These are phyloP conservation scores for Drosophila basisetae DNA, from an alignment of 2,888 invertebrate species.

Conservation along the genomic window DNA sequence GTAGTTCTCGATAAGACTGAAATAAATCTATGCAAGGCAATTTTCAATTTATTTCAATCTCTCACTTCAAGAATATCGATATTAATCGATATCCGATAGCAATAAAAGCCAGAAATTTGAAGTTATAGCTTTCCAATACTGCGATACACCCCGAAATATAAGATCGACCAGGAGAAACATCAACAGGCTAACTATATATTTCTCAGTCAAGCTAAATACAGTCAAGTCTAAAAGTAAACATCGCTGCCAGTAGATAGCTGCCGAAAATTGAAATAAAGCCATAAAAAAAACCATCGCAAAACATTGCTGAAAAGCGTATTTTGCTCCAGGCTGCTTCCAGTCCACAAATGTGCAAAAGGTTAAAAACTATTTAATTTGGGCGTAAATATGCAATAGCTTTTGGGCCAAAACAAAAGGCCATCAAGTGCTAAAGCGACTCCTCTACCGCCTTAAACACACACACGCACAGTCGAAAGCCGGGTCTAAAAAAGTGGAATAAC, in stretches of 20 bases:
- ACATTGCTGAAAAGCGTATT: background rate
- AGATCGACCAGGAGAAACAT: background rate
- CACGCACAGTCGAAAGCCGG: background rate
- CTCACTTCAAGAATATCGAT: background rate
- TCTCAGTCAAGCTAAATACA: fast-evolving
- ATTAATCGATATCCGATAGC: background rate
- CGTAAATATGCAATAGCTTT: constrained; percentile 61
- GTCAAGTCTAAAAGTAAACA: background rate
- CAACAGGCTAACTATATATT: background rate
- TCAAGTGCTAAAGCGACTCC: constrained; percentile 20
- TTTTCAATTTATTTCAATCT: background rate
- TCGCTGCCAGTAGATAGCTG: background rate
- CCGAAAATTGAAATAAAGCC: background rate
- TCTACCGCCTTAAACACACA: background rate
- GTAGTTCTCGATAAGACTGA: too few species aligned
- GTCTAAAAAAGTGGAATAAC: constrained; percentile 34
- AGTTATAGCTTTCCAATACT: background rate
- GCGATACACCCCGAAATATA: background rate
- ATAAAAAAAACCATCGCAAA: background rate
- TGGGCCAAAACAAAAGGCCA: constrained; percentile 42
- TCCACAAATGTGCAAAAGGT: background rate
- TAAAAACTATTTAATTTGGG: constrained; percentile 53
- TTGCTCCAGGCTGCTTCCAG: background rate
- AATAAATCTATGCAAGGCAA: background rate
- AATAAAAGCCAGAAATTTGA: background rate